Base-by-base conservation (phyloP, 2,113 vertebrate species). In the Coreoperca whiteheadi region DNA sequence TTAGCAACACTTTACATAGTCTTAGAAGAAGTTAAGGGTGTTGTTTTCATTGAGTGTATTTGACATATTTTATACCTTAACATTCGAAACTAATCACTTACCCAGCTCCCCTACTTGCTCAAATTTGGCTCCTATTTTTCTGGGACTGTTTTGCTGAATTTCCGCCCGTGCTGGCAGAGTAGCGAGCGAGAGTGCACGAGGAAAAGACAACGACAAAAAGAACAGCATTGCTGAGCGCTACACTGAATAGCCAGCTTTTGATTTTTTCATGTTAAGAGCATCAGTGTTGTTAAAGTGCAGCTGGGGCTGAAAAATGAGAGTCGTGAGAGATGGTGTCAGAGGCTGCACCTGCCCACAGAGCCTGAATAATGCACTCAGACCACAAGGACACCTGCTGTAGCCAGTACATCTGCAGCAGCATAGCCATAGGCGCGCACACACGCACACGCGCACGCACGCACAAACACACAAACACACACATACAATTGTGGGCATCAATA, bases 311-410 rank as follows among this genome's bases (percentile, higher is more conserved):
- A 88, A 93, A 91, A 89, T 86, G 64, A 86, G 32, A 79, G 60
- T 87, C 87, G 64, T 82, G 77, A 72, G 86, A 91, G 87, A 90
- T 70, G 78, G 83, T 89, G 88, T 91, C 89, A 88, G 70, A 75
- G 75, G 80, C 88, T 90, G 85, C 92, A 94, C 86, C 90, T 93
- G 90, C 84, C 83, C 71, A 53, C 76, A 15, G 59, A 69, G 83
- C 76, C 88, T 94, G 90, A 95, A 91, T 94, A 92, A 95, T 95
- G 93, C 90, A 88, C 73, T 75, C 74, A 51, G 79, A 85, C 87
- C 91, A 84, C 92, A 84, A 91, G 92, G 91, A 93, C 94, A 95
- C 93, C 94, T 94, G 93, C 92, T 90, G 84, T 83, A 84, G 79
- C 51, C 50, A 16, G 56, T 84, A 76, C 92, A 94, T 92, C 89